phyloP scores from a whole-genome alignment of 1,140 invertebrate genomes.

The Phthorimaea operculella region DNA sequence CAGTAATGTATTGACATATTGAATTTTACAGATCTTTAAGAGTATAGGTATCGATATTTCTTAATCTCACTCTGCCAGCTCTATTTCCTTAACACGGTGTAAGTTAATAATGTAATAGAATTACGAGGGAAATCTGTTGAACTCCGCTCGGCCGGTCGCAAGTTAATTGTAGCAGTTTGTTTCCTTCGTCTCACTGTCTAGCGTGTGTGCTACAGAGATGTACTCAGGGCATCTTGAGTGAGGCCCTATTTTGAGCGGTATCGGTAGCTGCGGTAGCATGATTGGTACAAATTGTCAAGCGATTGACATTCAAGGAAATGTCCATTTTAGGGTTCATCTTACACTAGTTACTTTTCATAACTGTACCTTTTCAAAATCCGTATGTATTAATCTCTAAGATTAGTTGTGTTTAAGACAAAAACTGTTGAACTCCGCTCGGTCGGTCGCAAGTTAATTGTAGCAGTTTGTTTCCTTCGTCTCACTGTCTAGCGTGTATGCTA shows the following conservation, averaged over 20 bases:
- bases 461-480: conserved; percentile 47
- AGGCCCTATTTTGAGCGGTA: too few relatives aligned
- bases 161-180: conserved; percentile 64
- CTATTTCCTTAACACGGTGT: conserved; percentile 56
- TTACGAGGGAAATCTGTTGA: conserved; percentile 66
- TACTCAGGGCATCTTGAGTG: too few relatives aligned
- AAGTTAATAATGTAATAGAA: conserved; percentile 68
- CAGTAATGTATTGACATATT: too few relatives aligned
- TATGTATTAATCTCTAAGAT: too few relatives aligned
- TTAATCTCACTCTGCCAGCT: conserved; percentile 13
- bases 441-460: conserved; percentile 59
- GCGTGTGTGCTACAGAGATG: background rate
- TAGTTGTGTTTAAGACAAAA: too few relatives aligned
- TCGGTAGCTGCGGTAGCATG: too few relatives aligned
- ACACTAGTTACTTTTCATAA: too few relatives aligned
- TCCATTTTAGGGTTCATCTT: too few relatives aligned
- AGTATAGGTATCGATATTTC: conserved; percentile 11
- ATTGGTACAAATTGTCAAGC: too few relatives aligned
- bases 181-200: conserved; percentile 28
- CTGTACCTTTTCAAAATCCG: too few relatives aligned
- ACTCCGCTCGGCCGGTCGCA: conserved; percentile 45
- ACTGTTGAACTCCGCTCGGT: conserved; percentile 56
- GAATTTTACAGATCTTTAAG: too few relatives aligned
- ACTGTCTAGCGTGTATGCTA: conserved; percentile 15
- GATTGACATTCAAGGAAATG: too few relatives aligned